A percentile compares a stretch with the other conserved stretches of the same genome.
phyloP scores from a whole-genome alignment of 2,113 vertebrate species.

The Hyperopisus bebe region DNA sequence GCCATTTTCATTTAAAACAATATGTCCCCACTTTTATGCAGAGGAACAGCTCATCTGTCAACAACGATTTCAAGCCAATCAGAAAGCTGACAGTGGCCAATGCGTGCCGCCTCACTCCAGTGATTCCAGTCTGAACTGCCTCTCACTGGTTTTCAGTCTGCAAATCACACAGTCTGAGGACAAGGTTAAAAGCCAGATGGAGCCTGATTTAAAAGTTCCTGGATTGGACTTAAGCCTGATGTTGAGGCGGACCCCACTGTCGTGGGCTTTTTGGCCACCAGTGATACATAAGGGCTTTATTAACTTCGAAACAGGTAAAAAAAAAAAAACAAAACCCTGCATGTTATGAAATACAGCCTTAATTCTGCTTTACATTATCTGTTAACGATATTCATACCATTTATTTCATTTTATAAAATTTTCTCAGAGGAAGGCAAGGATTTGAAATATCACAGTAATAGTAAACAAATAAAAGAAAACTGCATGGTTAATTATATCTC shows the following conservation, averaged over 20 bases:
- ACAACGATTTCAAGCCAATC: constrained; percentile 3
- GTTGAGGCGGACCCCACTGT: background rate
- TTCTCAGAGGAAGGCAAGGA: background rate
- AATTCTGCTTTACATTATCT: background rate
- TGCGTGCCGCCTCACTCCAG: background rate
- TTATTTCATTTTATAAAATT: background rate
- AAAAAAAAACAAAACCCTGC: background rate
- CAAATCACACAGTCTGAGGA: background rate
- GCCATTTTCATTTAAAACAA: background rate
- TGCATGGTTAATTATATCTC: background rate
- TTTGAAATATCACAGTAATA: background rate
- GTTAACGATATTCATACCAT: background rate
- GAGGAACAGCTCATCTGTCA: background rate
- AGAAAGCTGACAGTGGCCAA: background rate
- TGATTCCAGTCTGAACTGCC: background rate
- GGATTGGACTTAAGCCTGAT: background rate
- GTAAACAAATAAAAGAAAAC: background rate
- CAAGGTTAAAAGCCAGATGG: background rate
- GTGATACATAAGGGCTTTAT: background rate
- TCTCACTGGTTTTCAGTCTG: background rate
- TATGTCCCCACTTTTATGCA: constrained; percentile 5
- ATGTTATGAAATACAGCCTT: background rate
- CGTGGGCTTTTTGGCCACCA: background rate
- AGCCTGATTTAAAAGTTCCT: background rate
- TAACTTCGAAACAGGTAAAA: background rate